Evolutionary conservation across 2,113 vertebrate genomes (phyloP), one percentile per base, ranked within the genome.

Genomic region (Syngnathus scovelli): DNA sequence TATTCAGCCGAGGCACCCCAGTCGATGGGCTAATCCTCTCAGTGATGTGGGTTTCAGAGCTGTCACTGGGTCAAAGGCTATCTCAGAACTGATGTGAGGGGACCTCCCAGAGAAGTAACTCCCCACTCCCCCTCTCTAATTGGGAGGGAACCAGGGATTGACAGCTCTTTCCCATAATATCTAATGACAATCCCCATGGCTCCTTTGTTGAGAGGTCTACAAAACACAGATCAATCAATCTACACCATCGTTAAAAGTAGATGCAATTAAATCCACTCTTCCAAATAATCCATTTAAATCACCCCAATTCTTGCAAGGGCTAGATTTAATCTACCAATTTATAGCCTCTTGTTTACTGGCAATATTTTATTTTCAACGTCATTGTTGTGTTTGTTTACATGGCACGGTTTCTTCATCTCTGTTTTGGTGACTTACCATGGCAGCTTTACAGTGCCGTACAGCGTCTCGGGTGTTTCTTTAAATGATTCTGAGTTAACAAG

Each of bases 21-120:
- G 80, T 70, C 80, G 56, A 71, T 76, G 66, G 67, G 72, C 72
- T 87, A 86, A 87, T 88, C 81, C 79, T 77, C 68, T 83, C 77
- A 59, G 70, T 86, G 71, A 81, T 55, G 58, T 69, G 71, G 75
- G 62, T 69, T 70, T 76, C 77, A 78, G 69, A 83, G 78, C 73
- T 84, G 79, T 83, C 76, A 79, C 67, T 75, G 74, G 79, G 80
- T 83, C 84, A 87, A 82, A 85, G 71, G 67, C 67, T 73, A 77
- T 75, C 79, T 79, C 71, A 70, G 78, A 71, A 76, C 64, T 78
- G 78, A 86, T 68, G 72, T 82, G 71, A 79, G 74, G 65, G 78
- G 84, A 86, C 81, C 82, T 78, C 81, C 75, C 59, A 80, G 68
- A 69, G 72, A 54, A 77, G 74, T 67, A 78, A 41, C 56, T 41